Base-by-base conservation (phyloP, 2,113 vertebrate genomes). In the Archocentrus centrarchus region DNA sequence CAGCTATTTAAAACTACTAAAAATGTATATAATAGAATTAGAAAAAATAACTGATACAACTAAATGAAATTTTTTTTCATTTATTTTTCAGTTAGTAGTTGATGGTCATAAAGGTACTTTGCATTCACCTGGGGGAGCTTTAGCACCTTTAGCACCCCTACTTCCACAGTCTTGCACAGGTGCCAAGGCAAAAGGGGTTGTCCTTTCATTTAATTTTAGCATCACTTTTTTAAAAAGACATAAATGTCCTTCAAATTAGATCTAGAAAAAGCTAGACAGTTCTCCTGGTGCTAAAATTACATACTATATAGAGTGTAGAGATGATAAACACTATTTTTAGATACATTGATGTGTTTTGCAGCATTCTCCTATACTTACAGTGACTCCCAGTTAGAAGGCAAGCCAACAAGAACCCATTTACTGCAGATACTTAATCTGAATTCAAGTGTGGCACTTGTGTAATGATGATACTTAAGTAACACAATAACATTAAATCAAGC, bases 401-500 rank as follows among this genome's bases (percentile, higher is more conserved):
- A 83, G 55, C 66, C 78, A 60, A 59, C 22, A 20, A 77, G 73
- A 70, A 81, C 66, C 73, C 77, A 81, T 79, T 84, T 77, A 80
- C 63, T 77, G 78, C 7, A 66, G 59, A 78, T 75, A 20, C 41
- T 81, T 79, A 27, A 15, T 57, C 22, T 83, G 80, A 50, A n/a
- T 61, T 35, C 58, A 75, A 64, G 66, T 30, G 27, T 39, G 78
- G 50, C 6, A 1, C 27, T 61, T 39, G 39, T 88, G 57, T 86
- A 77, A 80, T 79, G n/a, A 86, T 76, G 73, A 88, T 75, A 78
- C 78, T 85, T 76, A 78, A 83, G 47, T 70, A 80, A 59, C 61
- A 81, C 61, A 86, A 77, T 62, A 82, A 75, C 60, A 63, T 22
- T 85, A 88, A 86, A 84, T 84, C 64, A 84, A 44, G 55, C 79